Percentiles rank a stretch among this genome's conserved stretches.
phyloP scores from a whole-genome alignment of 1,140 invertebrate genomes.

The Saccostrea glomerata region DNA sequence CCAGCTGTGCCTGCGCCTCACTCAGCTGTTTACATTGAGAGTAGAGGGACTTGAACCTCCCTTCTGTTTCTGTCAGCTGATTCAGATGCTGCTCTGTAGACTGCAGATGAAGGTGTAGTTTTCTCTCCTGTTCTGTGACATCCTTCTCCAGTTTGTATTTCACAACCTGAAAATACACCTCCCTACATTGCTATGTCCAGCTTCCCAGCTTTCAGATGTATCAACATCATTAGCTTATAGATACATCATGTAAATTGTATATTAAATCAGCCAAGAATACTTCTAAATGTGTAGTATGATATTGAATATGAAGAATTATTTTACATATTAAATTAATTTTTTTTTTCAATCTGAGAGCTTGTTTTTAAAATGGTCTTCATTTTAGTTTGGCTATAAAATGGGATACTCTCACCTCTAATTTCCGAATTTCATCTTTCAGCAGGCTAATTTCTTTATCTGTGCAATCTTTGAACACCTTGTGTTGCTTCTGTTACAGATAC shows the following conservation, averaged over 20 bases:
- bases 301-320: neutral
- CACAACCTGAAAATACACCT: neutral
- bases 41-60: neutral
- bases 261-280: neutral
- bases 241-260: neutral
- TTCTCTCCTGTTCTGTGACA: conserved; percentile 34
- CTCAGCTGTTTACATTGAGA: conserved; percentile 9
- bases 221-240: neutral
- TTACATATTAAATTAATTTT: neutral
- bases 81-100: conserved; percentile 20
- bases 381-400: neutral
- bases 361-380: neutral
- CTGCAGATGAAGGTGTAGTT: conserved; percentile 6
- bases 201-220: neutral
- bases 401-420: conserved; percentile 15
- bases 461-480: conserved; percentile 25
- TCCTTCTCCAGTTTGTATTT: conserved; percentile 32
- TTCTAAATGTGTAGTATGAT: neutral
- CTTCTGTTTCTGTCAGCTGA: conserved; percentile 8
- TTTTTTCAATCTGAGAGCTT: neutral
- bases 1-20: neutral
- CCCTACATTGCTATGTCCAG: neutral
- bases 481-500: neutral
- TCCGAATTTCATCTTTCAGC: conserved; percentile 33
- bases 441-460: conserved; percentile 26